Evolutionary conservation across 2,113 vertebrate species (phyloP), one percentile per base, ranked within the genome.

Genomic region (Rhea pennata): DNA sequence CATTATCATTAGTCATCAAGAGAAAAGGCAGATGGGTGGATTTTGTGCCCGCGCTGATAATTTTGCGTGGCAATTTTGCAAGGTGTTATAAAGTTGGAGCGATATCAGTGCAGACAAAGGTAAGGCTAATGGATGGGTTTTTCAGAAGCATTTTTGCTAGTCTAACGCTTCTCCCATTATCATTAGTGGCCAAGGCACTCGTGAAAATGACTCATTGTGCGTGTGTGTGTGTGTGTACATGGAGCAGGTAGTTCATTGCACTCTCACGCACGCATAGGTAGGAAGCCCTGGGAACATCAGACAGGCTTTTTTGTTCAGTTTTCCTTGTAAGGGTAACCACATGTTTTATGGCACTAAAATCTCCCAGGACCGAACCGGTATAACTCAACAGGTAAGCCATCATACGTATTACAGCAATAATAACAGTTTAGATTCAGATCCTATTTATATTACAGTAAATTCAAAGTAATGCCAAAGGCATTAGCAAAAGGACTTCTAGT

Each of bases 1-100:
- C 74, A 59, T 92, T 95, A 85, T 92, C 78, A 51, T 36, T 82
- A 71, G 64, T 83, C 77, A 94, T 87, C 74, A 67, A 42, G 42
- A 91, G 89, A 83, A 84, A 92, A 93, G 77, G 71, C 58, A 90
- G 92, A 15, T 67, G 58, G 53, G 54, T 70, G 50, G 53, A 39
- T 88, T 93, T 95, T 87, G 66, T 91, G 80, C 72, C 69, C 0
- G 0, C 77, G 87, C 77, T 8, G 19, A 84, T 91, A 84, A 48
- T 21, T 15, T 71, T 82, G 73, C 53, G 54, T 88, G 91, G 67
- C 59, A 40, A 29, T 96, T 92, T 83, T 91, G 84, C 66, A 67
- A 87, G 46, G 64, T 73, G 21, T 73, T 92, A 51, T 33, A 87
- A 84, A 82, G 71, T 59, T 80, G 59, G 31, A n/a, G 33, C 17